A percentile compares a stretch with the other conserved stretches of the same genome.
Evolutionary conservation across 2,797 vertebrate species (phyloP).

Genomic region (Eospalax fontanierii): DNA sequence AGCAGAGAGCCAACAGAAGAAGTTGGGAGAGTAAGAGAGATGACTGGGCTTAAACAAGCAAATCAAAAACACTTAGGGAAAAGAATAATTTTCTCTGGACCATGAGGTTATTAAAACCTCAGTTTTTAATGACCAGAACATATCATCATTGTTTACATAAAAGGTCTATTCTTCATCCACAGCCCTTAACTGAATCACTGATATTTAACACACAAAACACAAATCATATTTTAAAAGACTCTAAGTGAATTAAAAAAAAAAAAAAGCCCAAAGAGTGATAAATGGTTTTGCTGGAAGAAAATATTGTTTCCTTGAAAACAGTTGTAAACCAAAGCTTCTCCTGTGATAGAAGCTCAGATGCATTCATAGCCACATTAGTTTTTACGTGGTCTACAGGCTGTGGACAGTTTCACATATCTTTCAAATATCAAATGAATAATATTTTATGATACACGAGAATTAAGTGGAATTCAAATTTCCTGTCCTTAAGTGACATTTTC

Average conservation of each 20-base stretch:
- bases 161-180: constrained; percentile 66
- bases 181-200: constrained; percentile 64
- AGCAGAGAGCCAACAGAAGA: constrained; percentile 40
- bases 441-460: constrained; percentile 23
- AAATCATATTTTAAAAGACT: constrained; percentile 72
- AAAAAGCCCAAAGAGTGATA: neutral
- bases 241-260: neutral
- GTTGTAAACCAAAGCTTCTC: constrained; percentile 37
- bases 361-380: neutral
- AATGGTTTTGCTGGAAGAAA: constrained; percentile 64
- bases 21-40: constrained; percentile 8
- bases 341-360: neutral
- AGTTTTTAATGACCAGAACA: constrained; percentile 60
- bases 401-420: neutral
- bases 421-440: neutral
- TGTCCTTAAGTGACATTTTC: neutral
- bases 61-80: constrained; percentile 70
- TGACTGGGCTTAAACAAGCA: constrained; percentile 73
- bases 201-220: constrained; percentile 60
- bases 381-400: neutral
- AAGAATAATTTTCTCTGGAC: constrained; percentile 66
- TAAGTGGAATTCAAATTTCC: constrained; percentile 12
- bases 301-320: constrained; percentile 35
- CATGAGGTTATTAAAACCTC: constrained; percentile 56
- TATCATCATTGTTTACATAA: constrained; percentile 53